Evolutionary conservation across 1,140 invertebrate species (phyloP).

Genomic region (Pentalonia nigronervosa): DNA sequence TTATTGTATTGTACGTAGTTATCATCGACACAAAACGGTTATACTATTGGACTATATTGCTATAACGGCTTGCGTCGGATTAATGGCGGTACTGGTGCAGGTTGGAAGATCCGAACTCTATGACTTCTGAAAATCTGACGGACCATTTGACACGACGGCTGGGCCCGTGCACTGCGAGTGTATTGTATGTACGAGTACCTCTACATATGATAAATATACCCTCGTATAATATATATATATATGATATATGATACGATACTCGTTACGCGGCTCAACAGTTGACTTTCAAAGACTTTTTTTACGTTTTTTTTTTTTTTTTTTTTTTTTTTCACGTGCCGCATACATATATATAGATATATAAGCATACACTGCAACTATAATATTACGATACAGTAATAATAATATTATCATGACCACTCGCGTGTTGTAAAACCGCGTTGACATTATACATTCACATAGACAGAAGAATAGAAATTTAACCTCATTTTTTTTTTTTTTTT

Average conservation of each 20-base stretch:
- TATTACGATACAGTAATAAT: not conserved
- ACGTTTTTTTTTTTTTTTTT: not conserved
- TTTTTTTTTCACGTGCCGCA: not conserved
- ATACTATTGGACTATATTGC: not conserved
- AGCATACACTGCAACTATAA: not conserved
- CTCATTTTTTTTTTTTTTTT: slow-evolving; percentile 36
- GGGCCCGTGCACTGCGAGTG: not conserved
- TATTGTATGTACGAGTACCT: not conserved
- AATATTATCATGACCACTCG: slow-evolving; percentile 20
- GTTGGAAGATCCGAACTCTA: not conserved
- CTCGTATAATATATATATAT: not conserved
- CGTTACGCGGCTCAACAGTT: not conserved
- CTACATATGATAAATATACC: not conserved
- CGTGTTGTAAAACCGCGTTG: slow-evolving; percentile 43
- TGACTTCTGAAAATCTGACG: not conserved
- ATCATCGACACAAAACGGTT: not conserved
- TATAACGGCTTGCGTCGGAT: not conserved
- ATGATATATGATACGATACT: not conserved
- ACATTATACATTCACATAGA: slow-evolving; percentile 30
- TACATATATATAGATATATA: not conserved
- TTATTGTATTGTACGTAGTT: not conserved
- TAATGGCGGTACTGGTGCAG: not conserved
- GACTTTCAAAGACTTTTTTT: not conserved
- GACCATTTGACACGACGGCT: not conserved
- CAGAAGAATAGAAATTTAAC: slow-evolving; percentile 54